phyloP scores from a whole-genome alignment of 30 jellyfish, hydroid and myxozoan species.

The Hydractinia echinata region DNA sequence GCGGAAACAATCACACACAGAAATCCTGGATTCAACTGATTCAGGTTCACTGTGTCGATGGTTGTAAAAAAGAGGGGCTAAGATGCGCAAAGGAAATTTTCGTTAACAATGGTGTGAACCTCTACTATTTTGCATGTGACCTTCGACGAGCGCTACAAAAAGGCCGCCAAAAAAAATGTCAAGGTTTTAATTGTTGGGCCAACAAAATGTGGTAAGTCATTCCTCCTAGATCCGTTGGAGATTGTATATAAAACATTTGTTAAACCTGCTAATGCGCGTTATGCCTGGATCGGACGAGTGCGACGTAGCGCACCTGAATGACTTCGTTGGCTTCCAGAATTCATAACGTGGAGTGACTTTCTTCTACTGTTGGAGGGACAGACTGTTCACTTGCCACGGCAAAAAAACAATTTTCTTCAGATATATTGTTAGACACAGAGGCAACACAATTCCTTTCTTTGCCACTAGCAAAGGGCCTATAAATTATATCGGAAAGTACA shows the following conservation, averaged over 20 bases:
- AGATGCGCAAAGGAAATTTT: slow-evolving; percentile 42
- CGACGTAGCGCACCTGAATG: slow-evolving; percentile 32
- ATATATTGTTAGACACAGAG: slow-evolving; percentile 1
- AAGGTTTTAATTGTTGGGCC: slow-evolving; percentile 28
- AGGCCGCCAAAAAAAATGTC: slow-evolving; percentile 39
- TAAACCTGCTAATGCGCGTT: slow-evolving; percentile 40
- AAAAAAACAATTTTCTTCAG: slow-evolving; percentile 24
- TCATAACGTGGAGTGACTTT: slow-evolving; percentile 32
- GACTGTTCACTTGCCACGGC: slow-evolving; percentile 56
- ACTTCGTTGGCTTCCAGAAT: slow-evolving; percentile 41
- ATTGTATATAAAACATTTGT: too few relatives aligned
- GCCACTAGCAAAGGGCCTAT: too few relatives aligned
- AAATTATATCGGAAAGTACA: too few relatives aligned
- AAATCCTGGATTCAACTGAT: too few relatives aligned
- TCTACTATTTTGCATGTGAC: slow-evolving; percentile 28
- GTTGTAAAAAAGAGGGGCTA: slow-evolving; percentile 45
- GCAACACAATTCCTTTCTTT: too few relatives aligned
- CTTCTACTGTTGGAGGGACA: slow-evolving; percentile 16
- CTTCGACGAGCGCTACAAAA: slow-evolving; percentile 29
- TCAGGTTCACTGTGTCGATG: slow-evolving; percentile 34
- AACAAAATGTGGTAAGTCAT: slow-evolving; percentile 31
- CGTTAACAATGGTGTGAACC: slow-evolving; percentile 31
- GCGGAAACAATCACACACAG: too few relatives aligned
- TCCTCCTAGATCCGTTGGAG: slow-evolving; percentile 36
- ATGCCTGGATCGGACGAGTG: slow-evolving; percentile 50